phyloP scores from a whole-genome alignment of 2,797 vertebrate species.

The Botia almorhae region DNA sequence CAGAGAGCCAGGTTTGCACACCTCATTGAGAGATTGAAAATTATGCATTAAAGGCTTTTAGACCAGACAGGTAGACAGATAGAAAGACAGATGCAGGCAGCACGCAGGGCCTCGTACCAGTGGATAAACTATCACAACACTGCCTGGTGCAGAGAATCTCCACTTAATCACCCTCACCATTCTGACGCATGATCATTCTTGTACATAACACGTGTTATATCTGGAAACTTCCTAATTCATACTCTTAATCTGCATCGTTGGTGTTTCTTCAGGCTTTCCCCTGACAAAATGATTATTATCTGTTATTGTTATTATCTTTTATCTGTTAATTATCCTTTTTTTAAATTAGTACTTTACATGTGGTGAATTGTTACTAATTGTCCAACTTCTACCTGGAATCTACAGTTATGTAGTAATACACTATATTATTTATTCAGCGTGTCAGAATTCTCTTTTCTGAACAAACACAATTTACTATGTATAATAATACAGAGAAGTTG shows the following conservation, averaged over 20 bases:
- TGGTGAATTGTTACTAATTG: not conserved
- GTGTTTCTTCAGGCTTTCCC: not conserved
- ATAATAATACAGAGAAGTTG: too few relatives aligned
- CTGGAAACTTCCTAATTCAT: slow-evolving; percentile 3
- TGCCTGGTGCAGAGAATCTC: not conserved
- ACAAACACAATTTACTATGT: not conserved
- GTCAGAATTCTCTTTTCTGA: not conserved
- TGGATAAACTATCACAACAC: slow-evolving; percentile 7
- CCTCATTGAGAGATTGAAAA: slow-evolving; percentile 55
- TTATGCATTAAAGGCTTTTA: slow-evolving; percentile 37
- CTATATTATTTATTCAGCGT: not conserved
- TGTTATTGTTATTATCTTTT: too few relatives aligned
- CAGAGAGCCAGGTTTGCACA: slow-evolving; percentile 45
- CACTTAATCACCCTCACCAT: slow-evolving; percentile 14
- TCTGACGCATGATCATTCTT: not conserved
- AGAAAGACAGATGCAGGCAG: slow-evolving; percentile 15
- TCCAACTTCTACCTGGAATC: not conserved
- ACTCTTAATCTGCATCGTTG: slow-evolving; percentile 16
- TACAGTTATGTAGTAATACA: not conserved
- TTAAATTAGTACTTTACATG: not conserved
- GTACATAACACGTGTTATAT: slow-evolving; percentile 5
- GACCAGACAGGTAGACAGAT: slow-evolving; percentile 35
- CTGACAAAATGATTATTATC: not conserved
- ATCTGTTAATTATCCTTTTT: not conserved
- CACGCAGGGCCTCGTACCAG: slow-evolving; percentile 10